Evolutionary conservation across 2,797 vertebrate species (phyloP).

Genomic region (Catharus ustulatus): DNA sequence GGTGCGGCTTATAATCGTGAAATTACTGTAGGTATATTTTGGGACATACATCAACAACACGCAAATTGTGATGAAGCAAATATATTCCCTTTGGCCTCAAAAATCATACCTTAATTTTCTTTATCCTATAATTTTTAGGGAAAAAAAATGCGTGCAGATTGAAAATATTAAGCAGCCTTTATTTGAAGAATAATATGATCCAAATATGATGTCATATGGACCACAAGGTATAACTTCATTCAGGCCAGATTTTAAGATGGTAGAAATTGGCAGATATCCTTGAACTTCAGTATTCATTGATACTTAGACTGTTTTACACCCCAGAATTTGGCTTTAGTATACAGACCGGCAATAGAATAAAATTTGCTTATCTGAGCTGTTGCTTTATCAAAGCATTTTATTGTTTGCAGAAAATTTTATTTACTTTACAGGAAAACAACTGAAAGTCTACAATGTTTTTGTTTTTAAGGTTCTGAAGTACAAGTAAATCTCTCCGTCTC

Average conservation of each 20-base stretch:
- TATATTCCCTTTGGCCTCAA: not conserved
- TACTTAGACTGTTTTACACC: not conserved
- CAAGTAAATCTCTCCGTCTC: not conserved
- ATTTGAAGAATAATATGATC: not conserved
- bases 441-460: not conserved
- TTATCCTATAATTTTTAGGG: not conserved
- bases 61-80: not conserved
- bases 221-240: not conserved
- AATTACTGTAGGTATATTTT: not conserved
- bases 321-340: not conserved
- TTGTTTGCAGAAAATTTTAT: not conserved
- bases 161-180: not conserved
- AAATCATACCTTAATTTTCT: not conserved
- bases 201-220: not conserved
- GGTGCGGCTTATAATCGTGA: too few relatives aligned
- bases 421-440: not conserved
- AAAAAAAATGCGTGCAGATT: not conserved
- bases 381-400: not conserved
- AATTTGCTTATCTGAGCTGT: not conserved
- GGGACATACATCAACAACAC: not conserved
- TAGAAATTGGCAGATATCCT: not conserved
- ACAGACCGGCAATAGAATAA: not conserved
- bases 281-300: not conserved
- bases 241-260: not conserved
- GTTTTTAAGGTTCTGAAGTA: not conserved